Percentiles rank a stretch among this genome's conserved stretches.
These are phyloP conservation scores for Styela plicata DNA, from an alignment of 23 tunicate species.

Conservation along the genomic window DNA sequence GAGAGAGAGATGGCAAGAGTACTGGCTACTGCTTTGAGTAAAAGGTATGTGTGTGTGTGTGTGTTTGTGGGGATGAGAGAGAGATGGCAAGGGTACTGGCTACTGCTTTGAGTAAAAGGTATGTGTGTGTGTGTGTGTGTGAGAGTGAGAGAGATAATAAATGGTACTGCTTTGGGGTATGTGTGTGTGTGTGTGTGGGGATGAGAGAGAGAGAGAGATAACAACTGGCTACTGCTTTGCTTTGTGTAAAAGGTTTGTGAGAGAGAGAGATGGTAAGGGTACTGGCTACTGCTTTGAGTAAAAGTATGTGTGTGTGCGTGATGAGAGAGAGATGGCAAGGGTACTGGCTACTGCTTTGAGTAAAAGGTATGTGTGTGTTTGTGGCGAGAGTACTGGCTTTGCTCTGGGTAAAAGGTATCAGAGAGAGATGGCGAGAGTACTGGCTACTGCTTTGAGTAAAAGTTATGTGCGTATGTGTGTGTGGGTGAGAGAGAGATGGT, in stretches of 20 bases:
- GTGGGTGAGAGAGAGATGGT: too few relatives aligned
- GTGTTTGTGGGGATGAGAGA: constrained; percentile 98
- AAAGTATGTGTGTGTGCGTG: constrained; percentile 80
- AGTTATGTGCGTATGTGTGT: too few relatives aligned
- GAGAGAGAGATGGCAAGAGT: constrained; percentile 99
- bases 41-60: too few relatives aligned
- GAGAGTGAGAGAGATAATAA: too few relatives aligned
- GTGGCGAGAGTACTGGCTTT: too few relatives aligned
- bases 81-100: constrained; percentile 90
- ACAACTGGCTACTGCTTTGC: constrained; percentile 72
- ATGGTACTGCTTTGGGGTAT: too few relatives aligned
- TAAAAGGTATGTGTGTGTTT: too few relatives aligned
- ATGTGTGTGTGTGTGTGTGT: too few relatives aligned
- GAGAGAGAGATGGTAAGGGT: constrained; percentile 91
- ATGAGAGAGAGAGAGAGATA: constrained; percentile 99
- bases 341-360: too few relatives aligned
- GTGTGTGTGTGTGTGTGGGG: too few relatives aligned
- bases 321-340: too few relatives aligned
- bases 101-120: constrained; percentile 59
- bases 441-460: constrained; percentile 60
- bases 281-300: constrained; percentile 58
- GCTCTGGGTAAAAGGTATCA: constrained; percentile 98
- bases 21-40: too few relatives aligned
- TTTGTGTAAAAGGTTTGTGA: constrained; percentile 73
- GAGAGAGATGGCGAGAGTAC: constrained; percentile 85